These are phyloP conservation scores for Acrossocheilus fasciatus DNA, from an alignment of 2,797 vertebrate species.

Conservation along the genomic window DNA sequence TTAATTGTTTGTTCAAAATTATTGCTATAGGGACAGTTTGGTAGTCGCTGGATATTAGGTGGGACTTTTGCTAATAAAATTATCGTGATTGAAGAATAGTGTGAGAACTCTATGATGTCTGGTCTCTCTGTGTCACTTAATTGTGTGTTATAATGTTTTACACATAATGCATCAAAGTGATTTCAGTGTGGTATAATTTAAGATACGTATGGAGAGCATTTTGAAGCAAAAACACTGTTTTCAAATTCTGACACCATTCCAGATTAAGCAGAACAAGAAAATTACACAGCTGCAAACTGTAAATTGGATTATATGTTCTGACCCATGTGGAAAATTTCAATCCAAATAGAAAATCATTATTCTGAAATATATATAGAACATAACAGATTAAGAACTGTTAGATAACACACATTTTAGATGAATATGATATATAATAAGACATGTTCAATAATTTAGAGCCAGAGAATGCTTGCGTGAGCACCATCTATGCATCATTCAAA, in stretches of 20 bases:
- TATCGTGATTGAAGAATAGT: too few relatives aligned
- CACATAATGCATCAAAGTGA: neutral
- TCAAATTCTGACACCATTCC: neutral
- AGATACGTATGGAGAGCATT: neutral
- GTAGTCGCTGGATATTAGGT: too few relatives aligned
- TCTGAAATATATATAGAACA: neutral
- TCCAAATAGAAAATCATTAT: constrained; percentile 1
- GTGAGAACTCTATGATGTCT: neutral
- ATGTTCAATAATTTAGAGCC: neutral
- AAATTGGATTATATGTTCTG: constrained; percentile 13
- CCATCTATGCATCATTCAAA: constrained; percentile 24
- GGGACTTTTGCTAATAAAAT: neutral
- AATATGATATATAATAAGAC: constrained; percentile 15
- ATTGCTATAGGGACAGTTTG: too few relatives aligned
- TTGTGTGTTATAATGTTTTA: neutral
- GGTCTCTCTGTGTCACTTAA: neutral
- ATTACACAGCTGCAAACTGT: neutral
- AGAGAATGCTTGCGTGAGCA: constrained; percentile 23
- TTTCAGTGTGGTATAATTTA: neutral
- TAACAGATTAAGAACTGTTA: constrained; percentile 17
- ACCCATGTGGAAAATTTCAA: neutral
- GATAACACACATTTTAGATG: neutral
- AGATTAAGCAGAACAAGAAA: neutral
- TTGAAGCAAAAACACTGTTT: neutral
- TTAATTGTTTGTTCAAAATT: too few relatives aligned